Base-by-base conservation (phyloP, 2,888 invertebrate species). In the Tromatobia lineatoria region DNA sequence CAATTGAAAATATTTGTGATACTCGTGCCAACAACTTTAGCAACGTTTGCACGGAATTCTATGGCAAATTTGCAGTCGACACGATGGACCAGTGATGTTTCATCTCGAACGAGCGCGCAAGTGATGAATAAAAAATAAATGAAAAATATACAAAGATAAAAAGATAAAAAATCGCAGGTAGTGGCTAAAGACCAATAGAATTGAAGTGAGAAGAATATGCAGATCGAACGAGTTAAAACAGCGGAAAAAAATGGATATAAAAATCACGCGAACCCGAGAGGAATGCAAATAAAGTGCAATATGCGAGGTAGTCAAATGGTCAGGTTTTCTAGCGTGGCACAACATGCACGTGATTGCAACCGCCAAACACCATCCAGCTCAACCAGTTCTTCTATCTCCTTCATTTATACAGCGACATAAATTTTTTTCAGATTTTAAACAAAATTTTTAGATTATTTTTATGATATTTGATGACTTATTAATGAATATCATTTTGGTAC, bases 261-360 rank as follows among this genome's bases (percentile, higher is more conserved):
- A 61, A 61, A 61, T 23, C 71, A 25, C 61, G 81, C 80, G 70
- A 83, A 80, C 87, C 66, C 59, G 78, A 34, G 71, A 34, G 64
- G 88, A 89, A 89, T 89, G 89, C 87, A 88, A 90, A 90, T 90
- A 89, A 87, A 88, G 86, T 64, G 85, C 85, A 84, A 87, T 89
- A 87, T 85, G 59, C 64, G 69, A 34, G 42, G 45, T 25, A 11
- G 20, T 87, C 85, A 82, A 82, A 57, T 57, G 23, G 54, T 57
- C 54, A 57, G 54, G 6, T 10, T 38, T 38, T 3, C 52, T 15
- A 52, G 11, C 11, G 23, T 25, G 54, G 13, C 25, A 57, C 25
- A 57, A 15, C 80, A 38, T 61, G 61, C 70, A 83, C 80, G 57
- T 45, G 47, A 74, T 79, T 79, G 69, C 69, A 57, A 69, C 18